Evolutionary conservation across 2,113 vertebrate species (phyloP), one percentile per base, ranked within the genome.

Genomic region (Tricholaema leucomelas): DNA sequence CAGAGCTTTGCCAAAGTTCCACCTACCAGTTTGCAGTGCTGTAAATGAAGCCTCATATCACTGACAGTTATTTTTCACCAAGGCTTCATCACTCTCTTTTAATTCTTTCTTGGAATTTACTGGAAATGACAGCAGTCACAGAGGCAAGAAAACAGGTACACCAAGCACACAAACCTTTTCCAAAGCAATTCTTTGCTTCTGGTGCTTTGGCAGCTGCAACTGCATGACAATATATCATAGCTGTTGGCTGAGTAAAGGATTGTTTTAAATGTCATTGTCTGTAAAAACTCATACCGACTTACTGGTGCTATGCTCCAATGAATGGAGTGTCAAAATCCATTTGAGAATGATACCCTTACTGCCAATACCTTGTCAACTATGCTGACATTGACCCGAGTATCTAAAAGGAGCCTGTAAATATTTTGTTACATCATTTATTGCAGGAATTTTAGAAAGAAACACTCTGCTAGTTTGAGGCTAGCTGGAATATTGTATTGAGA

Each of bases 251-350:
- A 88, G 31, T 79, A 75, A 85, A 89, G 35, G 64, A 71, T 4
- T 87, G 61, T 64, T 94, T 89, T 90, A 96, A 94, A 92, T 85
- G 87, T 60, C 79, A 94, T 82, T 91, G 64, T 90, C 88, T 93
- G 71, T 63, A 91, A 91, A 92, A 94, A 56, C 38, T 96, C 86
- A 52, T 80, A 87, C 56, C 87, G 82, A 94, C 91, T 92, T 95
- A 87, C 31, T 91, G 78, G 60, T 71, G 81, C 72, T 95, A 67
- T 77, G 87, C 87, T 94, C 81, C 16, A 7, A 87, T 64, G 81
- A 93, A 77, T 58, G 38, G 72, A 91, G 42, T 44, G 54, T 83
- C 92, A 85, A 89, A 95, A 87, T 67, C n/a, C 82, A 67, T 67
- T 96, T 67, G n/a, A 38, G 33, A 96, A 33, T 44, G 69, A 95